Evolutionary conservation across 2,113 vertebrate species (phyloP), one percentile per base, ranked within the genome.

Genomic region (Thunnus maccoyii): DNA sequence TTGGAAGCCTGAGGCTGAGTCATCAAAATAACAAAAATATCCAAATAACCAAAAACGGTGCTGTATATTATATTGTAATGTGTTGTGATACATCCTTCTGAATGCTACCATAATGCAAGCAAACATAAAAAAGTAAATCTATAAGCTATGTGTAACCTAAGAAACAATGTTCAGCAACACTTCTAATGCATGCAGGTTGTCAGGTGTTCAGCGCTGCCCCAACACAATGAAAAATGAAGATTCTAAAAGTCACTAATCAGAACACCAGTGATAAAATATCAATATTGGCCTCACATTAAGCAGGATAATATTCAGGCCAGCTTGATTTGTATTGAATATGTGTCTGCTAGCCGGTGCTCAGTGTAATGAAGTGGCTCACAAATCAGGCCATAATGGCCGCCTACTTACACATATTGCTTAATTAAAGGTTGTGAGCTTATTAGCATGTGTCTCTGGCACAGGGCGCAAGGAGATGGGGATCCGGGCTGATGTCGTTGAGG

Each of bases 361-460:
- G 92, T 94, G 94, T 97, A 98, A 98, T 98, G 97, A 98, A 98
- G 95, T 96, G 94, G 94, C 95, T 96, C 96, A 98, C 98, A 99
- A 99, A 99, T 99, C 97, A 99, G 96, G 93, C 94, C 95, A 96
- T 98, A 99, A 99, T 98, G 97, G 96, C 96, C 95, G 95, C 96
- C 97, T 97, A 97, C 97, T 98, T 99, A 98, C 97, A 97, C 97
- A 97, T 99, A 99, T 97, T 96, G 97, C 97, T 99, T 99, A 98
- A 99, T 99, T 99, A 99, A 98, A 99, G 98, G 97, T 97, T 98
- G 97, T 98, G 96, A 96, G 97, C 97, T 98, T 99, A 98, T 99
- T 99, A 99, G 98, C 98, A 99, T 98, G 98, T 99, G 97, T 99
- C 97, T 97, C 96, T 96, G 95, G 96, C 94, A 93, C 89, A 92